A percentile compares a stretch with the other conserved stretches of the same genome.
Evolutionary conservation across 2,888 invertebrate genomes (phyloP).

Genomic region (Mamestra brassicae): DNA sequence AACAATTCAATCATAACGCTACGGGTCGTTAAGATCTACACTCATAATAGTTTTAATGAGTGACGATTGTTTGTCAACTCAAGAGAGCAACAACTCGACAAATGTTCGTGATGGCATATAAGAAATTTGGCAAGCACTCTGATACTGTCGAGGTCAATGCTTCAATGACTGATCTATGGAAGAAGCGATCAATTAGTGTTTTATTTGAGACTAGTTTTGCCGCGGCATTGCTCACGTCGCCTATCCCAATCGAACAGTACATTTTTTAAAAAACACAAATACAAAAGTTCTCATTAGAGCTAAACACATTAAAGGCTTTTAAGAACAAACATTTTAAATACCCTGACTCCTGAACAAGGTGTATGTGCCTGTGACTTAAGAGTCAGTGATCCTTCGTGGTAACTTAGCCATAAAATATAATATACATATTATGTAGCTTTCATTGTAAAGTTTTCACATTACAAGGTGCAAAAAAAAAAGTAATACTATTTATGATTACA

Average conservation of each 20-base stretch:
- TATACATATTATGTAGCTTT: too few species aligned
- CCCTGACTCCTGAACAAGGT: too few species aligned
- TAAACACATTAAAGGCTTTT: too few species aligned
- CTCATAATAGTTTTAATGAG: constrained; percentile 12
- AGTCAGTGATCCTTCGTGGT: too few species aligned
- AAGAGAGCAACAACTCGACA: not conserved
- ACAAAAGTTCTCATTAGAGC: too few species aligned
- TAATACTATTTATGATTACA: too few species aligned
- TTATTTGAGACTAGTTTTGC: not conserved
- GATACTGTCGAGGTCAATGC: constrained; percentile 53
- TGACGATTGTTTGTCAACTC: constrained; percentile 37
- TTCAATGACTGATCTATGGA: constrained; percentile 50
- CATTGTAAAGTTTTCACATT: too few species aligned
- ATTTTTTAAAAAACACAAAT: not conserved
- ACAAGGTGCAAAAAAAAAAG: too few species aligned
- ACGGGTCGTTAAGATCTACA: constrained; percentile 18
- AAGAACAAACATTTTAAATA: too few species aligned
- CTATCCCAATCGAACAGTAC: too few species aligned
- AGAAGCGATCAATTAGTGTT: not conserved
- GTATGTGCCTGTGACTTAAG: too few species aligned
- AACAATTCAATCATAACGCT: constrained; percentile 28
- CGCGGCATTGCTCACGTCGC: not conserved
- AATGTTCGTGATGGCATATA: not conserved
- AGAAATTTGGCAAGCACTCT: constrained; percentile 56
- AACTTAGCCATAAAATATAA: too few species aligned